Conservation (phyloP, 2,113 vertebrate genomes). For the Rostratula benghalensis region DNA sequence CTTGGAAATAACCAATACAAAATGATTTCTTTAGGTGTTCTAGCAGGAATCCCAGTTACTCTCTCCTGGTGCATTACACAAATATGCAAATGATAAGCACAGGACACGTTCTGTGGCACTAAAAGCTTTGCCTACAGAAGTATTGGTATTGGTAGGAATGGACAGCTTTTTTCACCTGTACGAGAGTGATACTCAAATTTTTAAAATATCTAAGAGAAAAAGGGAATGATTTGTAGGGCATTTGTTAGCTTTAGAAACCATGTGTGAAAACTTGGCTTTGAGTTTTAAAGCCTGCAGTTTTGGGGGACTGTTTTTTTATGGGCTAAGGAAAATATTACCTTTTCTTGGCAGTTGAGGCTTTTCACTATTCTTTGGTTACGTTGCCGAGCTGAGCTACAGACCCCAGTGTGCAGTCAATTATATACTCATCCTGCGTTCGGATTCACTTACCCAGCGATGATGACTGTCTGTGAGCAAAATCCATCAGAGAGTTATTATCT, state of each 20-base stretch:
- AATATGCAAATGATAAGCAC: conserved; percentile 6
- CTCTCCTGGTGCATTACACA: conserved; percentile 50
- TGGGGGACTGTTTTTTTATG: neutral
- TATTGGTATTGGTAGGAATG: neutral
- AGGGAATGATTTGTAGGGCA: neutral
- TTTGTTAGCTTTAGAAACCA: neutral
- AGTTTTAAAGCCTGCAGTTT: conserved; percentile 24
- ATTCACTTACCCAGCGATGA: conserved; percentile 49
- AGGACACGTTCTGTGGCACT: neutral
- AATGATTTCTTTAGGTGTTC: conserved; percentile 54
- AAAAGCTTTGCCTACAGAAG: neutral
- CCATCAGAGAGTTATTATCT: conserved; percentile 56
- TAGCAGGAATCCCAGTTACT: conserved; percentile 40
- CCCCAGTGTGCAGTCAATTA: conserved; percentile 41
- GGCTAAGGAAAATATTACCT: conserved; percentile 12
- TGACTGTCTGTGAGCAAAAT: conserved; percentile 52
- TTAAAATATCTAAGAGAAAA: neutral
- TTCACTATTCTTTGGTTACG: neutral
- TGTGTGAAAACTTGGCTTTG: neutral
- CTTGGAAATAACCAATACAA: conserved; percentile 18
- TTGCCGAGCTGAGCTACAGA: neutral
- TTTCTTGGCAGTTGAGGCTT: conserved; percentile 7
- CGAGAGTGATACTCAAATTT: neutral
- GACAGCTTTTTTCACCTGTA: neutral
- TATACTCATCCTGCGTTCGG: conserved; percentile 39